Evolutionary conservation across 2,113 vertebrate genomes (phyloP).

Genomic region (Lepus timidus): DNA sequence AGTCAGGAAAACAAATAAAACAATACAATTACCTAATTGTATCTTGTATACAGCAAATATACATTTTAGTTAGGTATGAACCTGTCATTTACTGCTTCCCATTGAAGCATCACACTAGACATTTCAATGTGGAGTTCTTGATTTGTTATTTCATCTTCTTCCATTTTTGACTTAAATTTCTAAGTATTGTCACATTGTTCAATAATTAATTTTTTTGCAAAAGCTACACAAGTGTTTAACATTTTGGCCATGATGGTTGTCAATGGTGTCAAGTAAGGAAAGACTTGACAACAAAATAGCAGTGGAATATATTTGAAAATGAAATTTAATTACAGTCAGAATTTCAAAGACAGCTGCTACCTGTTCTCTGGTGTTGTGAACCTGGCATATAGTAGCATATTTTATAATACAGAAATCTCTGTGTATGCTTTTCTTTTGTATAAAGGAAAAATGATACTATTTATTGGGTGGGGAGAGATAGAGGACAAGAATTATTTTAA

Average conservation of each 20-base stretch:
- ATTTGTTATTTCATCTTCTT: rapidly evolving
- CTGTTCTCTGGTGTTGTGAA: not conserved
- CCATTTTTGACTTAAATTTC: not conserved
- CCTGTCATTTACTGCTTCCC: not conserved
- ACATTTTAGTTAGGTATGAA: not conserved
- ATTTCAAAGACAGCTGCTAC: not conserved
- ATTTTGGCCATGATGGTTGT: not conserved
- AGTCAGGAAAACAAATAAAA: not conserved
- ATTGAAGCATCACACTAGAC: not conserved
- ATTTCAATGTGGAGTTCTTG: not conserved
- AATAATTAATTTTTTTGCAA: not conserved
- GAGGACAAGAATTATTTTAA: slow-evolving; percentile 18
- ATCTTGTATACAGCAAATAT: too few species aligned
- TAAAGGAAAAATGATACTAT: not conserved
- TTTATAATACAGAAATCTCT: not conserved
- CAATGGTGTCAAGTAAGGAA: not conserved
- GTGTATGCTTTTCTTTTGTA: not conserved
- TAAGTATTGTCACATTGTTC: not conserved
- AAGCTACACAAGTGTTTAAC: not conserved
- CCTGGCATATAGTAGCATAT: not conserved
- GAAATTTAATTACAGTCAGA: not conserved
- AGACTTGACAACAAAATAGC: not conserved
- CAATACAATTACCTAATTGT: not conserved
- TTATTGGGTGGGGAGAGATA: not conserved
- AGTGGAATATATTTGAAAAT: slow-evolving; percentile 40